Evolutionary conservation across 2,888 invertebrate genomes (phyloP), one percentile per base, ranked within the genome.

Genomic region (Neoascia interrupta): DNA sequence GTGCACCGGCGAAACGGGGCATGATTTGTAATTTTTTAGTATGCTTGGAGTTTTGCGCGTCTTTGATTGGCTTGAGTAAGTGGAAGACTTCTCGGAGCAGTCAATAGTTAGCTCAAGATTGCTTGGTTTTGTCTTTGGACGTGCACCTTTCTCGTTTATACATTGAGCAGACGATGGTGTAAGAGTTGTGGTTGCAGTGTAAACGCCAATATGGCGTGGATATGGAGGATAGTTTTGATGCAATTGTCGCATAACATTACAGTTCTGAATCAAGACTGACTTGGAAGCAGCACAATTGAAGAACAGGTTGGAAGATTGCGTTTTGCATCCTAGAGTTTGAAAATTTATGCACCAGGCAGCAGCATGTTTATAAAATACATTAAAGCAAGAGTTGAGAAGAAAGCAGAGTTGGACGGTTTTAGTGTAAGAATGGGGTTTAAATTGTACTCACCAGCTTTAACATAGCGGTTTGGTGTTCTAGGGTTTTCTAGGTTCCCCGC

Each of bases 1-100:
- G 56, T 93, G 94, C 0, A 95, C 95, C 0, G 95, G 95, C 0
- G 95, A 95, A 0, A 95, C 94, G 0, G 95, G 95, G 82, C 95
- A 92, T 3, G 95, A 95, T 83, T 95, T 94, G 81, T 94, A 92
- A 82, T 92, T 92, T 82, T 92, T 92, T 45, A 92, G 89, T 60
- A 92, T 92, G 82, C 92, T 92, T 10, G 87, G 85, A 13, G 85
- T 88, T 34, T 87, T 86, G 36, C 88, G 88, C 82, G 82, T 88
- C 74, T 80, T 89, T 88, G 69, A 66, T 81, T 76, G 73, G 74
- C 75, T 64, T 56, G 51, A 61, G 45, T 66, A 63, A 49, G 8
- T 31, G 85, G 87, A 21, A 85, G 88, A 76, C 86, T 86, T 41
- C 84, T 88, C 76, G 84, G 85, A 75, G 13, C 13, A 26, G 4